Percentiles rank a stretch among this genome's conserved stretches.
Evolutionary conservation across 37 sponge, comb jelly and placozoan genomes (phyloP).

Genomic region (Dysidea cf. avara): DNA sequence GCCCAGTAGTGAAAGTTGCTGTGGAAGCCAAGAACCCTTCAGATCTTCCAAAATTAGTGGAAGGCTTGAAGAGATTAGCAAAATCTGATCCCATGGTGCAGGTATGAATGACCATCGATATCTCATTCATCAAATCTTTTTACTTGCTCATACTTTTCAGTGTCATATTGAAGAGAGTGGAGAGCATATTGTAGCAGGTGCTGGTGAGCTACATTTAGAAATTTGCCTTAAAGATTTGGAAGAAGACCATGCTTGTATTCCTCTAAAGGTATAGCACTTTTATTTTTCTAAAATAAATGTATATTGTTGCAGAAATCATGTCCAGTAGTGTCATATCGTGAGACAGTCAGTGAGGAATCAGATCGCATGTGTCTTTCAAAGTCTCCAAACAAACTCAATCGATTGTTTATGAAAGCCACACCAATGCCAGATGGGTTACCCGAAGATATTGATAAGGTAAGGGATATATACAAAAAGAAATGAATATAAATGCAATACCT

Average conservation of each 20-base stretch:
- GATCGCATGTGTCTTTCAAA: constrained; percentile 61
- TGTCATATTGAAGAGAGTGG: constrained; percentile 60
- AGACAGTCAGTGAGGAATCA: constrained; percentile 36
- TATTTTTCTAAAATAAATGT: background rate
- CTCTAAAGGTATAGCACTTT: constrained; percentile 31
- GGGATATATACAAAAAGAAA: background rate
- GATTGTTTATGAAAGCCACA: constrained; percentile 52
- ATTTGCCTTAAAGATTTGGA: constrained; percentile 79
- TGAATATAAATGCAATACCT: constrained; percentile 10
- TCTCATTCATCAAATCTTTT: background rate
- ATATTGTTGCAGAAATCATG: constrained; percentile 66
- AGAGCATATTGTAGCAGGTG: constrained; percentile 78
- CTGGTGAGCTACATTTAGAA: constrained; percentile 76
- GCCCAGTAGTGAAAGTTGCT: constrained; percentile 72
- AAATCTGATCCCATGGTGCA: constrained; percentile 79
- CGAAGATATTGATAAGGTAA: constrained; percentile 60
- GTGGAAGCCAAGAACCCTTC: constrained; percentile 75
- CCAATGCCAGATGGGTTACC: constrained; percentile 56
- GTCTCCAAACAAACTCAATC: constrained; percentile 72
- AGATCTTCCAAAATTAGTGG: constrained; percentile 75
- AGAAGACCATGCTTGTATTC: constrained; percentile 73
- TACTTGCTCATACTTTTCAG: constrained; percentile 10
- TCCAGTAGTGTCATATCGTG: constrained; percentile 76
- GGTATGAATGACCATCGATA: background rate
- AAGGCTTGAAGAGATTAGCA: constrained; percentile 69